These are phyloP conservation scores for Bradypus variegatus DNA, from an alignment of 2,797 vertebrate genomes.

Conservation along the genomic window DNA sequence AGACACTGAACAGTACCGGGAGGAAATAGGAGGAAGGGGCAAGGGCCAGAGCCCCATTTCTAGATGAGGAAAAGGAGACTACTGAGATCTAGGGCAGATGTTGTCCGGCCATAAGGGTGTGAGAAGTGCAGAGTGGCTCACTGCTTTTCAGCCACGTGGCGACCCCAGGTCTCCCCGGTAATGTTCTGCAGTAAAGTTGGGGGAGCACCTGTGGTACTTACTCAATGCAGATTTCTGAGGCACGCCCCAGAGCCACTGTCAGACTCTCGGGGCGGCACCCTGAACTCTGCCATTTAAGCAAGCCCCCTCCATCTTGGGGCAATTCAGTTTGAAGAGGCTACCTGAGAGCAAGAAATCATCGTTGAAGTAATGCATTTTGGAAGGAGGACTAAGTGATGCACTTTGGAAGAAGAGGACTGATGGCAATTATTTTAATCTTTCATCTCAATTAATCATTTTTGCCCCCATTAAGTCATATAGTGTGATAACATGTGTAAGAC, in stretches of 20 bases:
- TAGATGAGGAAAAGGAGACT: not conserved
- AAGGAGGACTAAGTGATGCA: not conserved
- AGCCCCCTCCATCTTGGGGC: not conserved
- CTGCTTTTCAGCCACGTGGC: not conserved
- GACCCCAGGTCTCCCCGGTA: not conserved
- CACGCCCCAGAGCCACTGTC: not conserved
- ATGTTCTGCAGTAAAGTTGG: not conserved
- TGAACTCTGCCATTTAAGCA: not conserved
- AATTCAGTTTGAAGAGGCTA: not conserved
- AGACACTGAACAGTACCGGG: not conserved
- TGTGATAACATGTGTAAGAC: not conserved
- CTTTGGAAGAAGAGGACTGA: not conserved
- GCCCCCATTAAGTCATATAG: not conserved
- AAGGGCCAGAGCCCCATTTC: not conserved
- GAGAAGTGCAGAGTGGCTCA: not conserved
- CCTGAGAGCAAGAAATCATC: not conserved
- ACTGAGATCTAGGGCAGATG: accelerated
- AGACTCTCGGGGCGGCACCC: not conserved
- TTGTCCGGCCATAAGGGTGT: accelerated
- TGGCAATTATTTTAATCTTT: not conserved
- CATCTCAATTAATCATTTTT: not conserved
- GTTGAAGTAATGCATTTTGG: not conserved
- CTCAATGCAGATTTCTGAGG: not conserved
- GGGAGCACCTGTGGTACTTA: not conserved
- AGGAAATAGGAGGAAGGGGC: not conserved